Base-by-base conservation (phyloP, 1,140 invertebrate genomes). In the Patella vulgata region DNA sequence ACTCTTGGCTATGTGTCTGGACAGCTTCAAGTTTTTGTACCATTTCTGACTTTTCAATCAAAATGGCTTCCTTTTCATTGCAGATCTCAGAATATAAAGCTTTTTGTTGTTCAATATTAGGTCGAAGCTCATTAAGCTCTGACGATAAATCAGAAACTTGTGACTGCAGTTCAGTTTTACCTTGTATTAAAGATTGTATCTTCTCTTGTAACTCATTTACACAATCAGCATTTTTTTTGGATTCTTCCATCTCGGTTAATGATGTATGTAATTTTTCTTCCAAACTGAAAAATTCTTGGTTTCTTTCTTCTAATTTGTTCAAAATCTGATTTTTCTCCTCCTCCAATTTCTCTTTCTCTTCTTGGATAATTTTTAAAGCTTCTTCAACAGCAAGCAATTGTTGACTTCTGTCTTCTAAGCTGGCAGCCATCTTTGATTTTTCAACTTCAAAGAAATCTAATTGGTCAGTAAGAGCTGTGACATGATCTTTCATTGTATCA, bases 241-340 rank as follows among this genome's bases (percentile, higher is more conserved):
- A n/a, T n/a, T n/a, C 53, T 56, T 25, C 23, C 5, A 23, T 33
- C 23, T 30, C 12, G 21, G 6, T 25, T 28, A 25, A 9, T 5
- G 47, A 14, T 25, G 6, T 30, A 8, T 50, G 11, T 23, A 50
- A 14, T 28, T 50, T 21, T 17, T 21, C 21, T 14, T 14, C 14
- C 11, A 17, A 19, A 9, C 36, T 19, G 14, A 33, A n/a, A n/a
- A 33, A 12, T 31, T 53, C 31, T 53, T n/a, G 6, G 6, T 6
- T 12, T n/a, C 39, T 43, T 17, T 59, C 43, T 44, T 59, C 42
- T 6, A 63, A 40, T 44, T 62, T 36, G 14, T 56, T 60, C 27
- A 44, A 12, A n/a, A 59, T 44, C 19, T 44, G 28, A 17, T 36
- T 46, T n/a, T 30, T 33, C 43, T 59, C 43, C 25, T 43, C 47